Base-by-base conservation (phyloP, 2,113 vertebrate species). In the Misgurnus mizolepis region DNA sequence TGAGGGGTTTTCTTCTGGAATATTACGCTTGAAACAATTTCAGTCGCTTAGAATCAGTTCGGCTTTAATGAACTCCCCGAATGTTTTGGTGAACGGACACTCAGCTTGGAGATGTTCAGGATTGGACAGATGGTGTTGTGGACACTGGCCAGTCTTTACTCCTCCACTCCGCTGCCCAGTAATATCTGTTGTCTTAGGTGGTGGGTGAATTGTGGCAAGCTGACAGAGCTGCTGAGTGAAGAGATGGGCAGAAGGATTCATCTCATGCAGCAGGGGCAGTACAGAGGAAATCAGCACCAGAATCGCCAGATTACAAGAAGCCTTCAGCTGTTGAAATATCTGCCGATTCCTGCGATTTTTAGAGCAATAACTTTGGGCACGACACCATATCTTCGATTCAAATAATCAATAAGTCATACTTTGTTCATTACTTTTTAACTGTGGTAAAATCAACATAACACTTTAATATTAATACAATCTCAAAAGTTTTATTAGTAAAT, bases 81-180 rank as follows among this genome's bases (percentile, higher is more conserved):
- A 80, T 18, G 55, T 66, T 64, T 18, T 56, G 40, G 40, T 71
- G 78, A 18, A 60, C n/a, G 10, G 11, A 18, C 60, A 56, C 18
- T 62, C 49, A 15, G 56, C 43, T 62, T 17, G 39, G 67, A 64
- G 82, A 76, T 80, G 72, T 80, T 80, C 41, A 22, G 39, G 27
- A 64, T 67, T 5, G 47, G 50, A 47, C 83, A 82, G 67, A 85
- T 85, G 71, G 80, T 40, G 34, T 45, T 27, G 50, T 77, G 78
- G 78, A 80, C 72, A 67, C 61, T 66, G 67, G 61, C 76, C 56
- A 68, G 56, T 61, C 80, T 78, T 58, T 10, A 68, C 15, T 76
- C 17, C 12, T 55, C 45, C 41, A 64, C 3, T 56, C 53, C 50
- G 65, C 56, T 76, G 66, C 62, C 17, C 67, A 40, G 64, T 76